Evolutionary conservation across 2,888 invertebrate species (phyloP), one percentile per base, ranked within the genome.

Genomic region (Cheilosia vernalis): DNA sequence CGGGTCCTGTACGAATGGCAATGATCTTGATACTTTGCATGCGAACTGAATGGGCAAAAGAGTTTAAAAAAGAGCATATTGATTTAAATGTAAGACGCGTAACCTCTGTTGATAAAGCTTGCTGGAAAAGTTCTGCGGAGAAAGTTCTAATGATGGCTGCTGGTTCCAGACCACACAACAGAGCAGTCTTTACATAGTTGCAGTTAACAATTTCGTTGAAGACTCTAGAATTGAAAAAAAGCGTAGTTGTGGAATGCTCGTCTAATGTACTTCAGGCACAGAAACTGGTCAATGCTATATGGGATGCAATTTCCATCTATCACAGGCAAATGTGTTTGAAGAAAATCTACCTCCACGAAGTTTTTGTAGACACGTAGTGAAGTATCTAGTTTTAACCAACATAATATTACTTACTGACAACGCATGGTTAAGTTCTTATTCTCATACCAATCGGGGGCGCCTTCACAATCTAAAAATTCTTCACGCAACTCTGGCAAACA

Each of bases 361-460:
- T 9, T 6, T 6, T 27, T 27, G 27, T 5, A 27, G 5, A 27
- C 6, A 27, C 1, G 6, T 27, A 27, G 4, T 27, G 27, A 6
- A 27, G 27, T 27, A 7, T 0, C 27, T 6, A 27, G 4, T 27
- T 27, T 6, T 27, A 27, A 27, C 27, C 27, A 6, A 27, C 27
- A 24, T 6, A 5, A 27, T 27, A 27, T 27, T 63, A 87, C 88
- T 87, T 84, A 93, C 92, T 90, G 90, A 90, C 94, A 94, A 33
- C 93, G 90, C 72, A 90, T 89, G n/a, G 88, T 87, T 44, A 89
- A 87, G 73, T 93, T 92, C 24, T 89, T 88, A 63, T 92, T 91
- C 89, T 94, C 93, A 82, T 92, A 93, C 94, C 94, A 94, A 89
- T 94, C 94, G 2, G 93, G 91, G 4, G 93, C 91, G 0, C 93